Percentiles rank a stretch among this genome's conserved stretches.
phyloP scores from a whole-genome alignment of 92 coral and sea anemone species.

The Parazoanthus swiftii region DNA sequence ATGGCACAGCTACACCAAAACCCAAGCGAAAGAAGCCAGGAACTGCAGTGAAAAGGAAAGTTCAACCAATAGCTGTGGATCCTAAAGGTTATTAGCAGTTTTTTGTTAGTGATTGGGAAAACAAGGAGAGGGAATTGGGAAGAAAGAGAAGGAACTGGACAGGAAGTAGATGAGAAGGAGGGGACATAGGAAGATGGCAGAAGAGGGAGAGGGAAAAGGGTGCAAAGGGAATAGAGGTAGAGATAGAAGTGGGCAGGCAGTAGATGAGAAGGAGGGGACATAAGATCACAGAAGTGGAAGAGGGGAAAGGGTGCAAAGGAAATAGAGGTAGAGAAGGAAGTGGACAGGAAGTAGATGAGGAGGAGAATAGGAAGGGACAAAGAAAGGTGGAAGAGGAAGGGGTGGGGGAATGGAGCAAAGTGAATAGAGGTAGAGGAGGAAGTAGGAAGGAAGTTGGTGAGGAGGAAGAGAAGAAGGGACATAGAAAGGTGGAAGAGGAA shows the following conservation, averaged over 20 bases:
- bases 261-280: too few relatives aligned
- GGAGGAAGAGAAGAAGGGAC: not conserved
- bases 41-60: constrained; percentile 94
- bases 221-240: not conserved
- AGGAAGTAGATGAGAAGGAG: too few relatives aligned
- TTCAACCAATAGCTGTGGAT: constrained; percentile 97
- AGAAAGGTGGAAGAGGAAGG: not conserved
- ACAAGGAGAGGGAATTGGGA: too few relatives aligned
- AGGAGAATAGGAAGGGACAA: not conserved
- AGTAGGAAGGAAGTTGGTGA: not conserved
- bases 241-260: not conserved
- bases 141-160: too few relatives aligned
- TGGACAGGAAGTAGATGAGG: not conserved
- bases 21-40: constrained; percentile 99
- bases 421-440: not conserved
- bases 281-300: not conserved
- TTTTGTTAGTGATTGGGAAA: not conserved
- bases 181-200: too few relatives aligned
- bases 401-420: too few relatives aligned
- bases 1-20: constrained; percentile 52
- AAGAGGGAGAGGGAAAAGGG: too few relatives aligned
- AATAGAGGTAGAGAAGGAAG: not conserved
- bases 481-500: not conserved
- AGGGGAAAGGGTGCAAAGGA: not conserved
- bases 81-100: constrained; percentile 67